These are phyloP conservation scores for Drosophila quasianomalipes DNA, from an alignment of 2,888 invertebrate species.

Conservation along the genomic window DNA sequence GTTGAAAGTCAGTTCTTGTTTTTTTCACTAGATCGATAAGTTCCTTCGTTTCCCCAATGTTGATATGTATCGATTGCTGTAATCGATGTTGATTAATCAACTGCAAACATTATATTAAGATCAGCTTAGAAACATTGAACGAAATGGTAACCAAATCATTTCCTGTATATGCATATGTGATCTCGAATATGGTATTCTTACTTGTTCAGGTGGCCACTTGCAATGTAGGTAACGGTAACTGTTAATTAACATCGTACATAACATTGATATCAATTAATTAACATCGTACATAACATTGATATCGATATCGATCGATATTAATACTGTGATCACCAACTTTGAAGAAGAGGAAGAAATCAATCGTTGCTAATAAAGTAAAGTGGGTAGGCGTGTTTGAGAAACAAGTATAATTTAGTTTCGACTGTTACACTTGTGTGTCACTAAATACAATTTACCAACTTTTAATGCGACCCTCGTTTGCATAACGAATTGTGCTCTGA, in stretches of 20 bases:
- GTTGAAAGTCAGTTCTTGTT: background rate
- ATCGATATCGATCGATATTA: background rate
- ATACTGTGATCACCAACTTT: background rate
- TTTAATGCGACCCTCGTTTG: conserved; percentile 38
- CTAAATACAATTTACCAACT: background rate
- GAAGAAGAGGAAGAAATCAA: background rate
- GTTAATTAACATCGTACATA: background rate
- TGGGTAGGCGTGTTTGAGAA: background rate
- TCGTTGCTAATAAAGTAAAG: background rate
- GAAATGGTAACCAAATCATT: background rate
- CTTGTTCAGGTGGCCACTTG: background rate
- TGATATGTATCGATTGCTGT: background rate
- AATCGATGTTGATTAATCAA: background rate
- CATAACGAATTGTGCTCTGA: conserved; percentile 38
- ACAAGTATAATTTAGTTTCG: background rate
- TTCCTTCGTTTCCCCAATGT: background rate
- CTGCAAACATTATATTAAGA: background rate
- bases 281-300: background rate
- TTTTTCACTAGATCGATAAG: background rate
- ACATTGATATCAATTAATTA: too few relatives aligned
- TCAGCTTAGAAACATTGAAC: background rate
- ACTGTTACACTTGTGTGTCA: background rate
- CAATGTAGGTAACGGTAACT: background rate
- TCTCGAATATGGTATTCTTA: background rate
- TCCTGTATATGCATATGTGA: background rate